These are phyloP conservation scores for Planiliza haematocheilus DNA, from an alignment of 2,113 vertebrate species.

Conservation along the genomic window DNA sequence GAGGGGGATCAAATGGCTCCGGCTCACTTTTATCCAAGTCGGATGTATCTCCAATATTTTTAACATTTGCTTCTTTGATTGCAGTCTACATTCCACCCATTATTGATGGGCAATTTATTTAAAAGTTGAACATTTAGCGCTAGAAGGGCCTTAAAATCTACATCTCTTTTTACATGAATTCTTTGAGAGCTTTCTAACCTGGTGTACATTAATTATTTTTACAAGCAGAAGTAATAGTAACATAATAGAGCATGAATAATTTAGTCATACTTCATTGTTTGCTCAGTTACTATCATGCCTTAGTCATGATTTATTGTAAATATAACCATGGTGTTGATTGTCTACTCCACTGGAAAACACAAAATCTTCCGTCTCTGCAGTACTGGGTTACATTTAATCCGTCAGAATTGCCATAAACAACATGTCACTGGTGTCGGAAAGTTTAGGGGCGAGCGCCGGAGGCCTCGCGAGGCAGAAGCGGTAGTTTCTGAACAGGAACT, in stretches of 20 bases:
- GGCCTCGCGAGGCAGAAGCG: slow-evolving; percentile 12
- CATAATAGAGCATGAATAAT: slow-evolving; percentile 47
- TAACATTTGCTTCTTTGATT: slow-evolving; percentile 13
- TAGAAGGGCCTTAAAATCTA: neutral
- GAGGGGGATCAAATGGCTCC: slow-evolving; percentile 39
- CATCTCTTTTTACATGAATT: slow-evolving; percentile 4
- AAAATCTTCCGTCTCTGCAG: neutral
- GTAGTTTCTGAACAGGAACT: slow-evolving; percentile 59
- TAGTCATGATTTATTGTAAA: slow-evolving; percentile 43
- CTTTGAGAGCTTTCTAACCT: neutral
- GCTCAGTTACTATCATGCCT: slow-evolving; percentile 28
- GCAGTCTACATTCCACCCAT: neutral
- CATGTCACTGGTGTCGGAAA: slow-evolving; percentile 19
- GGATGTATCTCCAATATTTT: neutral
- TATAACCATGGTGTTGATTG: neutral
- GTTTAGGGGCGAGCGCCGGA: slow-evolving; percentile 30
- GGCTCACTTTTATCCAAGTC: slow-evolving; percentile 15
- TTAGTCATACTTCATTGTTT: slow-evolving; percentile 32
- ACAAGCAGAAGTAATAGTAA: slow-evolving; percentile 7
- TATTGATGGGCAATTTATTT: too few species aligned
- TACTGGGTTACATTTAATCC: slow-evolving; percentile 44
- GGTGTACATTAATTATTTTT: neutral
- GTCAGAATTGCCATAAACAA: slow-evolving; percentile 51
- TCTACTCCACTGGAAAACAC: slow-evolving; percentile 37
- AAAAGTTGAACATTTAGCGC: neutral